Evolutionary conservation across 2,888 invertebrate species (phyloP).

Genomic region (Syrphus vitripennis): DNA sequence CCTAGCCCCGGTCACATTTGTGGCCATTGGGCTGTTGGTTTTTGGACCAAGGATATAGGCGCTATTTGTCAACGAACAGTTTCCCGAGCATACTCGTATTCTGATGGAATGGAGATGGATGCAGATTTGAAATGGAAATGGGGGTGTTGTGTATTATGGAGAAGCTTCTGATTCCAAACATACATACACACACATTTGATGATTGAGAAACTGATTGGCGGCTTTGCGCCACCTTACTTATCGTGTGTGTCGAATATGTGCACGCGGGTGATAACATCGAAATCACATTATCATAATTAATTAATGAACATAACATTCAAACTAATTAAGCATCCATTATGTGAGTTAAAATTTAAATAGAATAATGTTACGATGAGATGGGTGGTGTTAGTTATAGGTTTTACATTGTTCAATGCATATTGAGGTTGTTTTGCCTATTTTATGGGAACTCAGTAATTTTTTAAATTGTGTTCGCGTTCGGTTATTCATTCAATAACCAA

Average conservation of each 20-base stretch:
- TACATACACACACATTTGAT: not conserved
- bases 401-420: not conserved
- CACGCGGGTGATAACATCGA: slow-evolving; percentile 68
- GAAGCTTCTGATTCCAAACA: not conserved
- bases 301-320: slow-evolving; percentile 73
- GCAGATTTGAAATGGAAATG: not conserved
- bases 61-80: slow-evolving; percentile 47
- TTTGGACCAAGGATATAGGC: slow-evolving; percentile 55
- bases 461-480: too few relatives aligned
- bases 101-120: not conserved
- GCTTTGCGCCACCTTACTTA: not conserved
- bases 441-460: too few relatives aligned
- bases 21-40: slow-evolving; percentile 66
- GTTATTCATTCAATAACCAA: too few relatives aligned
- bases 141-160: not conserved
- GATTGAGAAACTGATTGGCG: slow-evolving; percentile 46
- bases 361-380: slow-evolving; percentile 26
- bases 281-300: slow-evolving; percentile 75
- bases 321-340: slow-evolving; percentile 70
- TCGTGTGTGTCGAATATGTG: not conserved
- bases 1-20: slow-evolving; percentile 62
- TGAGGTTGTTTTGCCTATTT: not conserved
- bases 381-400: not conserved
- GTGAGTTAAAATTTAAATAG: slow-evolving; percentile 60
- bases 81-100: not conserved